Evolutionary conservation across 2,888 invertebrate species (phyloP).

Genomic region (Cataglyphis cursor): DNA sequence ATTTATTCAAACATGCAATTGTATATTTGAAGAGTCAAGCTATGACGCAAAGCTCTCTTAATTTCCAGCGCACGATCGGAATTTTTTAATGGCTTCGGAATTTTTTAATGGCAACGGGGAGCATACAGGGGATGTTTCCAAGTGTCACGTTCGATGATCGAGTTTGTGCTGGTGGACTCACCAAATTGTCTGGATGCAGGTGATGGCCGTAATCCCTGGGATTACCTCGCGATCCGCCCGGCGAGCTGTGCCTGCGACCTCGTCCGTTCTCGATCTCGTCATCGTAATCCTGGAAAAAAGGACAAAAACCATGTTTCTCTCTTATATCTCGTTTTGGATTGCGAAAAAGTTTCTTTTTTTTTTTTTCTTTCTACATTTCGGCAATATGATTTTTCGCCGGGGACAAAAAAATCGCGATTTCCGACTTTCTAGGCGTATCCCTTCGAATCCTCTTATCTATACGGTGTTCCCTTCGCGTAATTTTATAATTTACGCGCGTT

Average conservation of each 20-base stretch:
- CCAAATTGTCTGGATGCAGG: constrained; percentile 86
- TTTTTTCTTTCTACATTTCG: constrained; percentile 8
- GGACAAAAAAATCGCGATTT: constrained; percentile 42
- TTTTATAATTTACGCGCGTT: background rate
- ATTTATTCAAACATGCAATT: constrained; percentile 1
- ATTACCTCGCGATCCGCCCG: constrained; percentile 91
- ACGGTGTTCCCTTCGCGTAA: background rate
- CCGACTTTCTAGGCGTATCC: constrained; percentile 53
- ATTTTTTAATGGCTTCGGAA: constrained; percentile 15
- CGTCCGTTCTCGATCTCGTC: constrained; percentile 90
- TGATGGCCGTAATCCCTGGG: constrained; percentile 86
- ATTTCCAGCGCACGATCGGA: constrained; percentile 6
- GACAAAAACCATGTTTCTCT: constrained; percentile 53
- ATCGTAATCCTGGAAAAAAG: constrained; percentile 90
- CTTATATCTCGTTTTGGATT: constrained; percentile 39
- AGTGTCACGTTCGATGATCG: constrained; percentile 43
- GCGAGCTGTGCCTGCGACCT: constrained; percentile 91
- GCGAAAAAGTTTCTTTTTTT: constrained; percentile 14
- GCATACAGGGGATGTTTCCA: constrained; percentile 6
- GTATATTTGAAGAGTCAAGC: background rate
- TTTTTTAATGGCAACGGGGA: constrained; percentile 22
- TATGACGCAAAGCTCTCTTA: background rate
- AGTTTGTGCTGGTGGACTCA: constrained; percentile 77
- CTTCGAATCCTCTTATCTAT: constrained; percentile 23
- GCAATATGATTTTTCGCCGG: background rate